These are phyloP conservation scores for Calameuta filiformis DNA, from an alignment of 2,888 invertebrate genomes.

Conservation along the genomic window DNA sequence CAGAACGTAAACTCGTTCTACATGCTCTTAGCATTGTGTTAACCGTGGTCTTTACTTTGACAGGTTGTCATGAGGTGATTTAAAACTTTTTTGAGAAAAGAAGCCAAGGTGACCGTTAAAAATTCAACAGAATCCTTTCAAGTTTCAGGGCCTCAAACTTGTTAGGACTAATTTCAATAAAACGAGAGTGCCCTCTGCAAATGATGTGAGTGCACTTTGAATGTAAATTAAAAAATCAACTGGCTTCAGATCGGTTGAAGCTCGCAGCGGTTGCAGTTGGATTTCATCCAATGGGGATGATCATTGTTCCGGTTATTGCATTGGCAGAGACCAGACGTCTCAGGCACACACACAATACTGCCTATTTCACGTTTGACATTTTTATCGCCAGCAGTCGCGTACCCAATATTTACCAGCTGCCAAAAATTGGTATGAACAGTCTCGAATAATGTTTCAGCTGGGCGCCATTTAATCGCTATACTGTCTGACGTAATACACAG, in stretches of 20 bases:
- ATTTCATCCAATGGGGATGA: constrained; percentile 52
- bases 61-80: neutral
- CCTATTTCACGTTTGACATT: constrained; percentile 38
- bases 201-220: neutral
- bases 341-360: constrained; percentile 31
- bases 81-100: neutral
- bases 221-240: neutral
- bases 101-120: neutral
- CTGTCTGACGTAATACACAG: neutral
- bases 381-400: constrained; percentile 27
- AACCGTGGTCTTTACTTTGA: neutral
- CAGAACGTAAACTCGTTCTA: neutral
- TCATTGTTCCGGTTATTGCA: constrained; percentile 52
- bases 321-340: constrained; percentile 39
- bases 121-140: neutral
- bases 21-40: neutral
- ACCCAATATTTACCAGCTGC: constrained; percentile 36
- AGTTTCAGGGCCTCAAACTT: neutral
- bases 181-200: neutral
- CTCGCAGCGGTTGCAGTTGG: constrained; percentile 34
- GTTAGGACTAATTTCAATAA: neutral
- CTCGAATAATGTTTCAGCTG: neutral
- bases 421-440: constrained; percentile 20
- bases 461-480: constrained; percentile 28
- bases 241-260: neutral